Evolutionary conservation across 2,113 vertebrate genomes (phyloP), one percentile per base, ranked within the genome.

Genomic region (Oceanodroma tethys): DNA sequence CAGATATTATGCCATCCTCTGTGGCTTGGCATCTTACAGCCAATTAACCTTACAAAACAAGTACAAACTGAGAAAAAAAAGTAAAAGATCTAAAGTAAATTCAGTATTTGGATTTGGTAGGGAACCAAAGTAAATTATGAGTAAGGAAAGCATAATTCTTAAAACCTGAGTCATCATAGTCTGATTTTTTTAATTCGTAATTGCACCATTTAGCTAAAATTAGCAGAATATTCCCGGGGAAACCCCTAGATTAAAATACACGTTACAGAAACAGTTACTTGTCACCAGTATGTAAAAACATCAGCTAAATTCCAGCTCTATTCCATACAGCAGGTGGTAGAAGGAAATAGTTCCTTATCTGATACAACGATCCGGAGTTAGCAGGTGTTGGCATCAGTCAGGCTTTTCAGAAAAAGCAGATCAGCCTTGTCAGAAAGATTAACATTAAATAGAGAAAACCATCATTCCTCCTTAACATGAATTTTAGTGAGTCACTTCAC

Each of bases 311-410:
- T 92, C 88, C 73, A 63, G 52, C 52, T 55, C 56, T 67, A 3
- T 59, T 86, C 52, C 3, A 3, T 62, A 65, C 59, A 96, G 91
- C 95, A 89, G 94, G 72, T 95, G 96, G 80, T 86, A 68, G 80
- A 55, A 95, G 86, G 56, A 95, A 92, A 95, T 88, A 36, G 73
- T 66, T 43, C 52, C 83, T 86, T 38, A 60, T 88, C 68, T 38
- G 90, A 81, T 81, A 88, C 42, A 90, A n/a, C 27, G 50, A 87
- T 86, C 65, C 80, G 73, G 65, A 84, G 60, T 67, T 78, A 95
- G 86, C 94, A 97, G 86, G 71, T 91, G 92, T 47, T 83, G 40
- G 68, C 56, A 95, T 95, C 88, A 93, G 52, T 96, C 86, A 95
- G 43, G 47, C 80, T 92, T 93, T 84, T 81, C 56, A 84, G 78